Conservation (phyloP, 2,113 vertebrate genomes). For the Arenaria interpres region DNA sequence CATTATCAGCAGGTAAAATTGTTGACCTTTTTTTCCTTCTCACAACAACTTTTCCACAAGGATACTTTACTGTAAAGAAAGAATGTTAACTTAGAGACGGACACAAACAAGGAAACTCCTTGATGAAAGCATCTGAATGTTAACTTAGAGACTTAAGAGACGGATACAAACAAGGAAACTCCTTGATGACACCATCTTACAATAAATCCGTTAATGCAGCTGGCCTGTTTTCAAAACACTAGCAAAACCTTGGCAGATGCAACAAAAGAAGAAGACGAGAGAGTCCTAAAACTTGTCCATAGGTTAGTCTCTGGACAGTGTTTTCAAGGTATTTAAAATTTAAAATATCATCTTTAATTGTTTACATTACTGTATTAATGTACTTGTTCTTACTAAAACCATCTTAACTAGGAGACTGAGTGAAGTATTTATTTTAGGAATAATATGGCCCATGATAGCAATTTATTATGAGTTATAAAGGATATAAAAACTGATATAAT, state of each 20-base stretch:
- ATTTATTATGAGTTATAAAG: background rate
- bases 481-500: background rate
- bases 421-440: background rate
- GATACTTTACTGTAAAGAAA: conserved; percentile 62
- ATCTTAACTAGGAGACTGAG: background rate
- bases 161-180: background rate
- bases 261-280: background rate
- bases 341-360: background rate
- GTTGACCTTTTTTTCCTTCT: conserved; percentile 27
- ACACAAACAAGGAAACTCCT: background rate
- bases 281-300: background rate
- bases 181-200: background rate
- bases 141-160: background rate
- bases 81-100: background rate
- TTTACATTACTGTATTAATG: background rate
- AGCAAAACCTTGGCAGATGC: background rate
- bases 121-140: background rate
- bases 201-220: background rate
- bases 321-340: background rate
- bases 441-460: background rate
- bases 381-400: background rate
- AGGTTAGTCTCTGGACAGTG: background rate
- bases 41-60: conserved; percentile 61
- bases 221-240: background rate
- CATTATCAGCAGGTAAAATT: background rate